These are phyloP conservation scores for Rotaria macrura DNA, from an alignment of 2,888 invertebrate genomes.

Conservation along the genomic window DNA sequence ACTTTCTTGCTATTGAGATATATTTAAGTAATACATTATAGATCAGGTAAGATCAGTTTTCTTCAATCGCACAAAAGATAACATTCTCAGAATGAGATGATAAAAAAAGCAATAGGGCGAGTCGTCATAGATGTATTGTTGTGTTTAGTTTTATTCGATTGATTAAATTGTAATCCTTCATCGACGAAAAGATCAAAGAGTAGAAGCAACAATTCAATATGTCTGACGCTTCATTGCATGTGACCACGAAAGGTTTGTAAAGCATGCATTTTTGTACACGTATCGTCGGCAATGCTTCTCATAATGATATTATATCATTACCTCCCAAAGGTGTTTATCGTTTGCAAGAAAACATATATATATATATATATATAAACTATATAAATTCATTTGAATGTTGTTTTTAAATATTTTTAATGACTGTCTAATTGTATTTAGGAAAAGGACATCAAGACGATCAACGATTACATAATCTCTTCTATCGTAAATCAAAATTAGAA, in stretches of 20 bases:
- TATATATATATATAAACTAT: too few relatives aligned
- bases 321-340: neutral
- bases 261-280: neutral
- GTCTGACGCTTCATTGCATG: neutral
- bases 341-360: neutral
- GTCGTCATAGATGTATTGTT: neutral
- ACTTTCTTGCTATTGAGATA: neutral
- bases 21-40: neutral
- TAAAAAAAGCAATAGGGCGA: neutral
- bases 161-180: neutral
- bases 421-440: neutral
- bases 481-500: constrained; percentile 64
- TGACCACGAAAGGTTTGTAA: neutral
- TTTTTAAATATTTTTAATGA: neutral
- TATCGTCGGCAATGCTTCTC: neutral
- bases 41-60: neutral
- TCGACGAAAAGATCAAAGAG: neutral
- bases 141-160: neutral
- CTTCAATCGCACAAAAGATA: neutral
- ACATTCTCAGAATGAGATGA: neutral
- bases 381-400: neutral
- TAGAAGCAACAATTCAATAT: neutral
- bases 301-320: neutral
- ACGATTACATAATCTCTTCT: constrained; percentile 20
- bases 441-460: neutral